phyloP scores from a whole-genome alignment of 2,113 vertebrate genomes.

The Spheniscus mendiculus region DNA sequence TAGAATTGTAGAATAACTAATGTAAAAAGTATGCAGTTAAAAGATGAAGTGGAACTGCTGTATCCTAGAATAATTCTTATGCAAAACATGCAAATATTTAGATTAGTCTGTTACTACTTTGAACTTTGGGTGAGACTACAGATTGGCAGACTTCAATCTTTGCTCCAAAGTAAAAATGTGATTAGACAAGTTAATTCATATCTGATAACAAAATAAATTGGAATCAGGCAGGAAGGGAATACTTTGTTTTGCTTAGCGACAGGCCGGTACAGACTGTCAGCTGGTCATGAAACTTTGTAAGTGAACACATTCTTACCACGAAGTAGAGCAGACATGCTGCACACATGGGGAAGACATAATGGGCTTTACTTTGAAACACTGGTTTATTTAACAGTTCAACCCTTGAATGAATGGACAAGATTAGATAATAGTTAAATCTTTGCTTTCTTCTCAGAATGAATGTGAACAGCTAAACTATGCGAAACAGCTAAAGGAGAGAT shows the following conservation, averaged over 20 bases:
- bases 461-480: conserved; percentile 97
- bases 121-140: neutral
- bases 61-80: neutral
- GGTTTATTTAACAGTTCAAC: neutral
- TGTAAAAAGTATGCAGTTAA: neutral
- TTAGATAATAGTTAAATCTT: neutral
- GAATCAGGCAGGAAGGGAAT: neutral
- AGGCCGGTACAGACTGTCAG: neutral
- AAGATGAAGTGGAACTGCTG: neutral
- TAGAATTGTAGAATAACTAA: neutral
- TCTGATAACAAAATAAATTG: neutral
- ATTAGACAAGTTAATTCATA: neutral
- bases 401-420: neutral
- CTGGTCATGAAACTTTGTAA: neutral
- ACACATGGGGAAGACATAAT: neutral
- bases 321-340: neutral
- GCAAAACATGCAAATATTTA: neutral
- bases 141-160: neutral
- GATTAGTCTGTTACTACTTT: neutral
- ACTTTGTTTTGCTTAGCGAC: neutral
- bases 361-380: neutral
- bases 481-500: conserved; percentile 92
- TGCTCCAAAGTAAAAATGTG: neutral
- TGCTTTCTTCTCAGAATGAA: conserved; percentile 83
- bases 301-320: neutral